A percentile compares a stretch with the other conserved stretches of the same genome.
These are phyloP conservation scores for roundworm (Caenorhabditis elegans) DNA, from an alignment of 1,140 invertebrate genomes.

Conservation along the genomic window WBcel235 BX284602.5:6515501-6516000, in stretches of 20 bases:
- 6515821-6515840: neutral
- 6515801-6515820: conserved; percentile 6
- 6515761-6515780: neutral
- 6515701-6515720: conserved; percentile 1
- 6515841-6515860: conserved; percentile 16
- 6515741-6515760: neutral
- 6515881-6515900: neutral
- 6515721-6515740: neutral
- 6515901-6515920: neutral
- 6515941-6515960: conserved; percentile 22
- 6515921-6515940: conserved; percentile 27
- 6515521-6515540: no score
- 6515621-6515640: neutral
- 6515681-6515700: conserved; percentile 6
- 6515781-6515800: neutral
- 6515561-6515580: neutral
- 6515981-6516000: conserved; percentile 19
- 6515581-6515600: neutral
- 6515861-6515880: neutral
- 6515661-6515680: conserved; percentile 12
- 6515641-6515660: neutral
- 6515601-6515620: neutral
- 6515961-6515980: neutral
- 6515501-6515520: no score
- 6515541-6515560: neutral